Evolutionary conservation across 2,888 invertebrate species (phyloP), one percentile per base, ranked within the genome.

Genomic region (Exocentrus adspersus): DNA sequence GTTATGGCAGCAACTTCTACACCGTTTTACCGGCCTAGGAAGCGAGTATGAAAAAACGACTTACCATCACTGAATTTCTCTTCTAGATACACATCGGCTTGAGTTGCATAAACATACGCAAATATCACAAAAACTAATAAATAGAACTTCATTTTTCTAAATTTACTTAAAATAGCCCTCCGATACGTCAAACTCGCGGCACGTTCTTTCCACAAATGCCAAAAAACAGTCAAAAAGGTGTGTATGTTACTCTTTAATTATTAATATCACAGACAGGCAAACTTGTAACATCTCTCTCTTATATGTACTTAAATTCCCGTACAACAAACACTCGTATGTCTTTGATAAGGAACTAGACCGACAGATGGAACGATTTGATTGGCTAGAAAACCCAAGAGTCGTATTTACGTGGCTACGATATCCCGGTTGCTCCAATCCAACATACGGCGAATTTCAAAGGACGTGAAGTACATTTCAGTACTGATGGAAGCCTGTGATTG

Each of bases 61-160:
- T 89, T 85, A 94, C 94, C 92, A 84, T 93, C 92, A 45, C 83
- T 82, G 84, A 94, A 94, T 77, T 89, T 92, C 80, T 94, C 94
- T 79, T 94, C 91, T 74, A 90, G 89, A 84, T 86, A 90, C 71
- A 93, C 87, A 78, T 92, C 89, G 77, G 90, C 90, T 77, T 86
- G 86, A 73, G 87, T 87, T 75, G 86, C 81, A 79, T 85, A 86
- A 77, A 89, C 79, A 69, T 75, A 77, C 70, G 79, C 73, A 77
- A 69, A 71, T 68, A 78, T 67, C 82, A 87, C 85, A 80, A 87
- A 80, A 75, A 86, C 81, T 81, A 88, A 80, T 76, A 85, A 71
- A 69, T 72, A 78, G 56, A 70, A 68, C 73, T 76, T 78, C 81
- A 80, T 81, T 75, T 75, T 78, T 42, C 32, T 66, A 65, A 65